These are phyloP conservation scores for Zaprionus ornatus DNA, from an alignment of 1,140 invertebrate genomes.

Conservation along the genomic window DNA sequence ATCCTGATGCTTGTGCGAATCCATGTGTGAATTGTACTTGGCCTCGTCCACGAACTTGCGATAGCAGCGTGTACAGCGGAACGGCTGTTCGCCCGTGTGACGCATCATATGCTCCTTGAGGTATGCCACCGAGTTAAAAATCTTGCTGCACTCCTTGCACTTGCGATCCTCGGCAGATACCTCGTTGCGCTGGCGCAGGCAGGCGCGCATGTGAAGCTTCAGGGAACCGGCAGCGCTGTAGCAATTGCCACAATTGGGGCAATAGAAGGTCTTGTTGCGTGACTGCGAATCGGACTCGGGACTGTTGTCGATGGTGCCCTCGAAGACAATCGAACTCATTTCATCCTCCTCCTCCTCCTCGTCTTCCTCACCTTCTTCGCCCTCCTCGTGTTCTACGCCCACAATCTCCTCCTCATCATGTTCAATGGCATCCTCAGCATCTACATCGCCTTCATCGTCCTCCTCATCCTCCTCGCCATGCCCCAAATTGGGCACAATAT, in stretches of 20 bases:
- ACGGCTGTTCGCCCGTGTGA: constrained; percentile 77
- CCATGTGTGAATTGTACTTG: constrained; percentile 75
- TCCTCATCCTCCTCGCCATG: constrained; percentile 39
- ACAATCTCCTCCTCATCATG: constrained; percentile 57
- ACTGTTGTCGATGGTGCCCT: constrained; percentile 64
- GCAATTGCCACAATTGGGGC: constrained; percentile 80
- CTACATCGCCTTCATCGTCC: constrained; percentile 35
- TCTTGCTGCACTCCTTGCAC: constrained; percentile 76
- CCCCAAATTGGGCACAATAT: constrained; percentile 65
- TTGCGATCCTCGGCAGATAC: constrained; percentile 74
- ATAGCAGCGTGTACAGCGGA: constrained; percentile 79
- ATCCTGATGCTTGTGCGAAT: constrained; percentile 78
- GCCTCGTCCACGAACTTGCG: constrained; percentile 77
- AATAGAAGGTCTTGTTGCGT: constrained; percentile 78
- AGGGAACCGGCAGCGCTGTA: constrained; percentile 80
- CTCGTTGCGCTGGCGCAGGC: constrained; percentile 71
- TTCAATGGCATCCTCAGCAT: constrained; percentile 20
- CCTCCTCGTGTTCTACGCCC: constrained; percentile 50
- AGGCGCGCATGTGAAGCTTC: constrained; percentile 81
- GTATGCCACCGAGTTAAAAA: constrained; percentile 82
- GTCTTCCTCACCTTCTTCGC: constrained; percentile 34
- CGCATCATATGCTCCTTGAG: constrained; percentile 83
- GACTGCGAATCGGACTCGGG: constrained; percentile 53
- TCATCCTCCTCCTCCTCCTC: constrained; percentile 60
- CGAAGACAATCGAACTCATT: constrained; percentile 53